Percentiles rank a stretch among this genome's conserved stretches.
phyloP scores from a whole-genome alignment of 2,888 invertebrate genomes.

The Drosophila setosimentum region DNA sequence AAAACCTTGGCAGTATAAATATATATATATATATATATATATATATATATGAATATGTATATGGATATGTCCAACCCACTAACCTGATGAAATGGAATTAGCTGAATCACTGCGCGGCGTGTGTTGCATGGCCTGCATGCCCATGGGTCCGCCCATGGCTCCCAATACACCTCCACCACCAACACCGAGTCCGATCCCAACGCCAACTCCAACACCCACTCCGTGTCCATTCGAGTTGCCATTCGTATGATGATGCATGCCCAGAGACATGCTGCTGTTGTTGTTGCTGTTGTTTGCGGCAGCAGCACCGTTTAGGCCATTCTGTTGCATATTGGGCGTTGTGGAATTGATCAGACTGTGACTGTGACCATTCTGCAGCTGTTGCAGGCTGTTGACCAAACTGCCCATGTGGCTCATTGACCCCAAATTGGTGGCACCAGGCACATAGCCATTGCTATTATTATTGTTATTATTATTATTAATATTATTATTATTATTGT shows the following conservation, averaged over 20 bases:
- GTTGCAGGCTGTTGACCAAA: constrained; percentile 61
- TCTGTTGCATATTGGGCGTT: constrained; percentile 68
- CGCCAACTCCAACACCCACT: background rate
- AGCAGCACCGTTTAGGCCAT: constrained; percentile 42
- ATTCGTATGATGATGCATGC: constrained; percentile 62
- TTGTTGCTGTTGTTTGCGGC: background rate
- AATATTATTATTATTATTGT: constrained; percentile 23
- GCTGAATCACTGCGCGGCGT: constrained; percentile 85
- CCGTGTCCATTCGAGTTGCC: constrained; percentile 66
- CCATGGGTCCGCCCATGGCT: constrained; percentile 50
- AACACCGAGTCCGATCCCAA: constrained; percentile 25
- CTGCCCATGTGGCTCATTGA: constrained; percentile 57
- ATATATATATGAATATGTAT: background rate
- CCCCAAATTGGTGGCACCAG: constrained; percentile 66
- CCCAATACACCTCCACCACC: constrained; percentile 9
- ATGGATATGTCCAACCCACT: constrained; percentile 53
- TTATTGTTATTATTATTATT: constrained; percentile 45
- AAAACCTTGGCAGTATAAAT: background rate
- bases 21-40: background rate
- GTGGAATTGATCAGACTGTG: constrained; percentile 70
- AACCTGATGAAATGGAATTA: constrained; percentile 85
- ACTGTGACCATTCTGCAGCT: constrained; percentile 66
- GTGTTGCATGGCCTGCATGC: constrained; percentile 78
- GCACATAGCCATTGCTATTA: constrained; percentile 58
- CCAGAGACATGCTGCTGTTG: constrained; percentile 14